Evolutionary conservation across 2,888 invertebrate species (phyloP), one percentile per base, ranked within the genome.

Genomic region (Conus canariensis): DNA sequence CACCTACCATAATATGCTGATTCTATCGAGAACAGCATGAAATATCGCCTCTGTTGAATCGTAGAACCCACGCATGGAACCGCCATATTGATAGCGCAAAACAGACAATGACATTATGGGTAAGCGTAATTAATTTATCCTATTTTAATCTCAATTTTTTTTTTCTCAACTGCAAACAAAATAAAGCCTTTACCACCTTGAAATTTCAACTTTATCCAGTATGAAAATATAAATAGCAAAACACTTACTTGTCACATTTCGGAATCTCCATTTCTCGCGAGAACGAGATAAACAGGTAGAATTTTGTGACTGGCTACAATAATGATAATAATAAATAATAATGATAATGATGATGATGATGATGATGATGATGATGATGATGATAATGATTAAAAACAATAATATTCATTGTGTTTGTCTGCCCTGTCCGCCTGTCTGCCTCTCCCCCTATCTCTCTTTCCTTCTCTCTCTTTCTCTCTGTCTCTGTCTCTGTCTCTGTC

Each of bases 41-140:
- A 89, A 85, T 83, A 25, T n/a, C 85, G 83, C 74, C 83, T 89
- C 85, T 89, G 89, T 85, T 74, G 67, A 30, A 89, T 70, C 89
- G 85, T 89, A 85, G 85, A 70, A 74, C 89, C 85, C 85, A 89
- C 89, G 89, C 89, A 89, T 85, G 89, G 89, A 89, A 85, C 89
- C 89, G 89, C 89, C 89, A 89, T 89, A 74, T 89, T 89, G 89
- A 85, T 83, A 85, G 70, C 74, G 70, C 85, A 89, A 85, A 85
- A n/a, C 74, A 85, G 85, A 83, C 22, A 85, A 59, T 45, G 64
- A 85, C 85, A 89, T 85, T 58, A 30, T 89, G 89, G 89, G 89
- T 89, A 74, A 86, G 89, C 85, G 59, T 89, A 74, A 86, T 86
- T 30, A 30, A 64, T 67, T 30, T 86, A 86, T 45, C 64, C 25